Conservation (phyloP, 2,797 vertebrate genomes). For the Champsocephalus esox region DNA sequence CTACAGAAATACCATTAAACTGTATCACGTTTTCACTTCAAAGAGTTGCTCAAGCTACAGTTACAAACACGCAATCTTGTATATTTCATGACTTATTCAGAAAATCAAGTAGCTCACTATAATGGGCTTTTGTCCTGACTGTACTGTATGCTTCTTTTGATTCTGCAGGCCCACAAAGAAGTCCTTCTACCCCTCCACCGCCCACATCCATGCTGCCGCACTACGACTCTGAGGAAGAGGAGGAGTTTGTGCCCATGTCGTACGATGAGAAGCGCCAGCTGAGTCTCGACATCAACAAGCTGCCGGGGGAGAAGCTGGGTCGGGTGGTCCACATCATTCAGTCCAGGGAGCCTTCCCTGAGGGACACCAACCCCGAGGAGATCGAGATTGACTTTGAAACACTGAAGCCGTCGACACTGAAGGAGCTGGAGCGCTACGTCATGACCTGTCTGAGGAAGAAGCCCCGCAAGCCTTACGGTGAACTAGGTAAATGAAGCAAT, state of each 20-base stretch:
- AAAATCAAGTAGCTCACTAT: background rate
- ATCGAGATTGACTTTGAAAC: slow-evolving; percentile 97
- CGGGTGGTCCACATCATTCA: slow-evolving; percentile 97
- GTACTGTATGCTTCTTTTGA: background rate
- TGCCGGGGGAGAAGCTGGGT: slow-evolving; percentile 94
- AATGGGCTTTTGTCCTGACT: background rate
- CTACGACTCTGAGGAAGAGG: slow-evolving; percentile 93
- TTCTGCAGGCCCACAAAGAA: slow-evolving; percentile 86
- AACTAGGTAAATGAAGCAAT: slow-evolving; percentile 66
- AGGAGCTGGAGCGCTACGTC: slow-evolving; percentile 94
- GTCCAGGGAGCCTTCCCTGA: slow-evolving; percentile 91
- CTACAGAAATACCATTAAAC: background rate
- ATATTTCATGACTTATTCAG: background rate
- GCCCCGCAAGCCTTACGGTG: slow-evolving; percentile 90
- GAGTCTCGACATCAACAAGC: slow-evolving; percentile 95
- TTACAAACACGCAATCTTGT: background rate
- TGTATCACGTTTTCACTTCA: background rate
- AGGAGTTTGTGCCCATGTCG: slow-evolving; percentile 93
- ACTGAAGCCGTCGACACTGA: slow-evolving; percentile 93
- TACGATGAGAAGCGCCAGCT: slow-evolving; percentile 95
- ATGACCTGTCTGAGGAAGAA: slow-evolving; percentile 94
- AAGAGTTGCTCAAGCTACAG: background rate
- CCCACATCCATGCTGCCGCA: slow-evolving; percentile 73
- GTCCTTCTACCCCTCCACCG: slow-evolving; percentile 59
- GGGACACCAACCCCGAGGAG: slow-evolving; percentile 95